Percentiles rank a stretch among this genome's conserved stretches.
Evolutionary conservation across 2,888 invertebrate genomes (phyloP).

Genomic region (Dicyrtomina minuta): DNA sequence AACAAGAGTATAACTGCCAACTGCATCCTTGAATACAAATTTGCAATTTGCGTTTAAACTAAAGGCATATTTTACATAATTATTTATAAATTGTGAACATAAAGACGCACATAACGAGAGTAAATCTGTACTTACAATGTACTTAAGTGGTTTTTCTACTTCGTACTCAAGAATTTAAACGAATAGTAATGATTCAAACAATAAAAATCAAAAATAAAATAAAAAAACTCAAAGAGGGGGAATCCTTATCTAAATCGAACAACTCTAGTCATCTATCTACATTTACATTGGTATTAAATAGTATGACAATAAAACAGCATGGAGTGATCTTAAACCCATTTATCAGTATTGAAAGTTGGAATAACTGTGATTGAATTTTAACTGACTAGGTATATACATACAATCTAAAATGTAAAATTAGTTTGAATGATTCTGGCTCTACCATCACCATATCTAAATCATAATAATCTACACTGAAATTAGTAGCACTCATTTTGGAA

Average conservation of each 20-base stretch:
- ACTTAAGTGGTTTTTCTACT: not conserved
- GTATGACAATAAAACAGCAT: not conserved
- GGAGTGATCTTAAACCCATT: not conserved
- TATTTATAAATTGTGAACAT: too few relatives aligned
- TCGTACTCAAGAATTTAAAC: not conserved
- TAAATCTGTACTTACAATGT: constrained; percentile 54
- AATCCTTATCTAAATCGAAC: constrained; percentile 32
- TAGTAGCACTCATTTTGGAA: not conserved
- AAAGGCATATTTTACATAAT: not conserved
- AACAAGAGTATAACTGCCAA: not conserved
- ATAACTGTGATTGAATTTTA: too few relatives aligned
- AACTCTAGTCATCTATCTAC: constrained; percentile 6
- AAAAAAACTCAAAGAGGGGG: constrained; percentile 6
- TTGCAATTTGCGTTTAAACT: not conserved
- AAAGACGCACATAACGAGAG: constrained; percentile 2
- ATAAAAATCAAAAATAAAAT: not conserved
- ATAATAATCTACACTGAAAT: too few relatives aligned
- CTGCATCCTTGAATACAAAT: not conserved
- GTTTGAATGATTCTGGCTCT: too few relatives aligned
- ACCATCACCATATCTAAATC: too few relatives aligned
- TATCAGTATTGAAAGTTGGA: too few relatives aligned
- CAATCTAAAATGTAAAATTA: too few relatives aligned
- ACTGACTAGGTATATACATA: too few relatives aligned
- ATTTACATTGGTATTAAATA: constrained; percentile 16
- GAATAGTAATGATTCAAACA: not conserved